Conservation (phyloP, 1,140 invertebrate genomes). For the Sarcophaga bullata region DNA sequence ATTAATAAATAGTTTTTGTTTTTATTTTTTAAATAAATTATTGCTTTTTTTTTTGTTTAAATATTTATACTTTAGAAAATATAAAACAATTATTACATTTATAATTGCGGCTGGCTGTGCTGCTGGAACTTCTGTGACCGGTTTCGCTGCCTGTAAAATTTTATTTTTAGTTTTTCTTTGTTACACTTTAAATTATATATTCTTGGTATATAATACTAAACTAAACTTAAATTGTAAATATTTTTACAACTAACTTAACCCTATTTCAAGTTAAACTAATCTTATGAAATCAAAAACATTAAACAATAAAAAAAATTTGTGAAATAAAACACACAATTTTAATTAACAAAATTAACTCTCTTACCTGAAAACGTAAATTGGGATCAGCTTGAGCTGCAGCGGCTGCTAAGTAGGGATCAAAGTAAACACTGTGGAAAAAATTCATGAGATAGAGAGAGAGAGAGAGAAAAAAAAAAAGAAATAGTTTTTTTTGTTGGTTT, state of each 20-base stretch:
- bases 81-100: slow-evolving; percentile 61
- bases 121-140: slow-evolving; percentile 73
- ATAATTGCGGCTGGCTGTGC: slow-evolving; percentile 66
- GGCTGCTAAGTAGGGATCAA: slow-evolving; percentile 93
- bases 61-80: slow-evolving; percentile 24
- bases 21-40: too few species aligned
- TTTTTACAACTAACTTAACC: not conserved
- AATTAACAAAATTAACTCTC: slow-evolving; percentile 17
- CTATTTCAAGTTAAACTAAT: not conserved
- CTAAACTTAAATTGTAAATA: not conserved
- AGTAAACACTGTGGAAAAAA: slow-evolving; percentile 83
- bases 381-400: slow-evolving; percentile 77
- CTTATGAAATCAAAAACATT: not conserved
- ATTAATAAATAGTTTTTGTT: not conserved
- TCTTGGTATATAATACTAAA: not conserved
- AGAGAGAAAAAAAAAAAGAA: slow-evolving; percentile 35
- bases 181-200: not conserved
- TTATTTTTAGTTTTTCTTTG: slow-evolving; percentile 48
- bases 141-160: slow-evolving; percentile 75
- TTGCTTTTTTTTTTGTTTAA: too few species aligned
- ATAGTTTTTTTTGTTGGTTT: slow-evolving; percentile 21
- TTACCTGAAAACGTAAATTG: slow-evolving; percentile 87
- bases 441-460: slow-evolving; percentile 42
- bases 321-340: not conserved
- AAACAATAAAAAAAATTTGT: not conserved